A percentile compares a stretch with the other conserved stretches of the same genome.
phyloP scores from a whole-genome alignment of 2,797 vertebrate species.

The Gorsachius magnificus region DNA sequence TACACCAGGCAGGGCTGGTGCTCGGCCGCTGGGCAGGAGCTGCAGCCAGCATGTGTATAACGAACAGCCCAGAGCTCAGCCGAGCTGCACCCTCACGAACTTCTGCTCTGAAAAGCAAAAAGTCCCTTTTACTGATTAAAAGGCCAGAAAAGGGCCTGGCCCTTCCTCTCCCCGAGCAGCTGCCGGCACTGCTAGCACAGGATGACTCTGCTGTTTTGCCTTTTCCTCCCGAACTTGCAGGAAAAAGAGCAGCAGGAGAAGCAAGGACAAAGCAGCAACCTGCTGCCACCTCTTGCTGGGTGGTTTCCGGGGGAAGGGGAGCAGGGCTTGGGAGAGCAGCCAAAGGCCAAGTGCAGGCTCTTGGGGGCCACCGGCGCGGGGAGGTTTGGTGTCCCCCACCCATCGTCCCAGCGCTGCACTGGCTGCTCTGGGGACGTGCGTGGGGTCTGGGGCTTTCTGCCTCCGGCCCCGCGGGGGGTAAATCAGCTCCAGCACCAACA shows the following conservation, averaged over 20 bases:
- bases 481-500: background rate
- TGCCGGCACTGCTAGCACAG: rapidly evolving
- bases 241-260: background rate
- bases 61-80: rapidly evolving
- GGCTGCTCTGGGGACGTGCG: rapidly evolving
- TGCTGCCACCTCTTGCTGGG: rapidly evolving
- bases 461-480: background rate
- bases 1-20: background rate
- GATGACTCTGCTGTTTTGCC: background rate
- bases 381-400: background rate
- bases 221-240: background rate
- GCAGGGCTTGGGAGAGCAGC: rapidly evolving
- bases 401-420: no score
- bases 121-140: background rate
- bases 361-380: rapidly evolving
- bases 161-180: background rate
- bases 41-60: background rate
- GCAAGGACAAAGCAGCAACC: background rate
- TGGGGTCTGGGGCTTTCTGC: background rate
- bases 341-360: rapidly evolving
- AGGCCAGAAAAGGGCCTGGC: background rate
- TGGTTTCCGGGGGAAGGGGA: background rate
- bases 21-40: background rate
- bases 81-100: background rate
- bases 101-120: background rate